Evolutionary conservation across 1,140 invertebrate species (phyloP).

Genomic region (Bathynomus jamesi): DNA sequence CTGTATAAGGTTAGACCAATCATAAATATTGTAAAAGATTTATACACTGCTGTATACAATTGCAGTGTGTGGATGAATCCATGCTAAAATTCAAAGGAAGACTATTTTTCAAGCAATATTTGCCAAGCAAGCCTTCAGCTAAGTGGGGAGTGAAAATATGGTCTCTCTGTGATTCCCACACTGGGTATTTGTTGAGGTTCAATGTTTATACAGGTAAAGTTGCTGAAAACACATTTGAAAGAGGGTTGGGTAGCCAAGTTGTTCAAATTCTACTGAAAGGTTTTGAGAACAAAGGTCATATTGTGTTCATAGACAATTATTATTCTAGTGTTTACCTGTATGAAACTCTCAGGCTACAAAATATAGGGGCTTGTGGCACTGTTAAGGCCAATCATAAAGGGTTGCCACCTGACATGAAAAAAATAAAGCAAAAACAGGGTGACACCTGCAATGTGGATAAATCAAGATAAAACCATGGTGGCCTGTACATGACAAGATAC

Average conservation of each 20-base stretch:
- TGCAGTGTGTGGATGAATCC: neutral
- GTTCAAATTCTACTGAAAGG: neutral
- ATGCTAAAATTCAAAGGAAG: constrained; percentile 13
- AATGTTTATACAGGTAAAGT: constrained; percentile 7
- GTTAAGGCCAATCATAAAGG: neutral
- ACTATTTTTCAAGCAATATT: constrained; percentile 7
- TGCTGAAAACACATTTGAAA: neutral
- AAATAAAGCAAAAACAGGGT: neutral
- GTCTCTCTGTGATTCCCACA: constrained; percentile 7
- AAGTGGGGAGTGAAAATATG: constrained; percentile 13
- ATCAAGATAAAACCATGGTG: neutral
- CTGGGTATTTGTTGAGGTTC: constrained; percentile 9
- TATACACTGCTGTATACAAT: neutral
- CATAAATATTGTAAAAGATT: neutral
- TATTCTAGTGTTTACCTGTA: constrained; percentile 5
- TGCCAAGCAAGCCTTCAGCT: constrained; percentile 1
- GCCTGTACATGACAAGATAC: constrained; percentile 5
- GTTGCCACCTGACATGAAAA: constrained; percentile 3
- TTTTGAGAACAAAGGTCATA: neutral
- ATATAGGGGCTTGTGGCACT: constrained; percentile 8
- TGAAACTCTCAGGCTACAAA: neutral
- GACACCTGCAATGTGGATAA: constrained; percentile 1
- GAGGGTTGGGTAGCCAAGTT: neutral
- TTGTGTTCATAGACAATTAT: constrained; percentile 3
- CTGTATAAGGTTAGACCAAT: constrained; percentile 4